Evolutionary conservation across 2,113 vertebrate species (phyloP), one percentile per base, ranked within the genome.

Genomic region (Siniperca chuatsi): DNA sequence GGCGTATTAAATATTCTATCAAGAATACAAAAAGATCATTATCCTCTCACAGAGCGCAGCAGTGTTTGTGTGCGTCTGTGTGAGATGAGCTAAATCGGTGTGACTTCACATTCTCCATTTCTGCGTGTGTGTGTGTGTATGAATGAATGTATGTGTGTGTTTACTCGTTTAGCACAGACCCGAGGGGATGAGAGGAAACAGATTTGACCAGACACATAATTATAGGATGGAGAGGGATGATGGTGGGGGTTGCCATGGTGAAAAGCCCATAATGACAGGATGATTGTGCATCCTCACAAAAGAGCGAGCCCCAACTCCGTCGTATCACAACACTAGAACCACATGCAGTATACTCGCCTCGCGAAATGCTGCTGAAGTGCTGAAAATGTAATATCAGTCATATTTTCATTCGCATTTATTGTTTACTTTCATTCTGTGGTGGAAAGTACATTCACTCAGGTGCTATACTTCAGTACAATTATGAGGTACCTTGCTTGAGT

Each of bases 151-250:
- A 40, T 78, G 48, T 82, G 78, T 75, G 78, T 80, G 81, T 89
- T 67, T 83, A 73, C 52, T 75, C 78, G 78, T 85, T 91, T 83
- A 81, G 69, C 61, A 33, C 82, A 77, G 79, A 87, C 68, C 80
- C 75, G 33, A 78, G 79, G 88, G 77, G 82, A 91, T 0, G 58
- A 86, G 75, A 87, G 84, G 93, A 90, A 94, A 90, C 85, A 6
- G 69, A 89, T 87, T 88, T 93, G 84, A 93, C 92, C 92, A 92
- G 91, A 90, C 84, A 87, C 90, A 78, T 92, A 92, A 94, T 94
- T 92, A 92, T 84, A 89, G 85, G 73, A 77, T 75, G 67, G 79
- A 29, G 64, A 83, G 74, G 64, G 88, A 90, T 87, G 83, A 79
- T 87, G 69, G 81, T 82, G 83, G 86, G 15, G 76, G 91, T 94